A percentile compares a stretch with the other conserved stretches of the same genome.
Evolutionary conservation across 2,797 vertebrate species (phyloP).

Genomic region (Coracias cyanogaster): DNA sequence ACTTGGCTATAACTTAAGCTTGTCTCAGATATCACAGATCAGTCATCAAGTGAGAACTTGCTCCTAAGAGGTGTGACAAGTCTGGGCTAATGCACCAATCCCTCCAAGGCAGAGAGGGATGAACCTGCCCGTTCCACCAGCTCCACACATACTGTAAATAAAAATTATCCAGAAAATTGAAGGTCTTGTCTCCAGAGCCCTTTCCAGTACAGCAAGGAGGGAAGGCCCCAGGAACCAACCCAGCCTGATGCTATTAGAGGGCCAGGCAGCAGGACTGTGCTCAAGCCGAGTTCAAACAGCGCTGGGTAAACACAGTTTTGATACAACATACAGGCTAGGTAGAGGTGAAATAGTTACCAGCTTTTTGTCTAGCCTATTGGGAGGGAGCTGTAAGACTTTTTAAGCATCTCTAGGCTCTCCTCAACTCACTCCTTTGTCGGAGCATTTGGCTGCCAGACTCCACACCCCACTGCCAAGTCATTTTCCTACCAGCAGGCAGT

Average conservation of each 20-base stretch:
- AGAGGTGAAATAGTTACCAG: neutral
- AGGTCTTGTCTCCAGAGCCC: neutral
- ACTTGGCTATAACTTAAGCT: neutral
- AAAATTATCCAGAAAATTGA: neutral
- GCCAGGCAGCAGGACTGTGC: neutral
- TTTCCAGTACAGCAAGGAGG: neutral
- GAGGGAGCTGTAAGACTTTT: neutral
- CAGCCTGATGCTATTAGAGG: neutral
- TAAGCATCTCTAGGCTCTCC: neutral
- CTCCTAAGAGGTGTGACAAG: neutral
- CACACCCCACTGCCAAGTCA: neutral
- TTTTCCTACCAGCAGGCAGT: neutral
- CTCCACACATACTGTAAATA: neutral
- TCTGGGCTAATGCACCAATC: neutral
- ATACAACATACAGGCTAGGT: neutral
- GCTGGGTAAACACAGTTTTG: neutral
- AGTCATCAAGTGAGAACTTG: neutral
- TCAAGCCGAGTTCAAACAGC: neutral
- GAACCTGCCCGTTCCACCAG: slow-evolving; percentile 13
- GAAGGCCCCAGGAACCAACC: neutral
- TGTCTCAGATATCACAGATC: neutral
- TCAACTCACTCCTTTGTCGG: neutral
- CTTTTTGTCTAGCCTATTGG: neutral
- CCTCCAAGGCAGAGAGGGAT: neutral
- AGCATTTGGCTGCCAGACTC: neutral